A percentile compares a stretch with the other conserved stretches of the same genome.
Evolutionary conservation across 1,140 invertebrate genomes (phyloP).

Genomic region (Drosophila sp.): DNA sequence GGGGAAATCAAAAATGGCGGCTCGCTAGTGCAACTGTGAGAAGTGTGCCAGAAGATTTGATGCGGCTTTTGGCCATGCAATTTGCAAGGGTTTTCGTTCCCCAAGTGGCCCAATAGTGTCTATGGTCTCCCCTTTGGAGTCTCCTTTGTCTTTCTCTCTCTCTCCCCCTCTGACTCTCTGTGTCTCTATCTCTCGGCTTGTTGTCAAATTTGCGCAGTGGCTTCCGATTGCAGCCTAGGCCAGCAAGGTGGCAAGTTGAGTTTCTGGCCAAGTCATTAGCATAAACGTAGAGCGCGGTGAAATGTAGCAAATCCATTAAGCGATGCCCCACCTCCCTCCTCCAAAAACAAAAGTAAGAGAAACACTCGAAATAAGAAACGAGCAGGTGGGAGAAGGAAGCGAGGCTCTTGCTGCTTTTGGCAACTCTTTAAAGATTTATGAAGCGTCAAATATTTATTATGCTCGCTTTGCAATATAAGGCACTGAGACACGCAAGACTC

Average conservation of each 20-base stretch:
- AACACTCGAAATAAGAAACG: constrained; percentile 38
- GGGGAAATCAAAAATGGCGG: constrained; percentile 80
- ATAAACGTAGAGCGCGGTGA: constrained; percentile 70
- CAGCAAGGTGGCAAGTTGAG: background rate
- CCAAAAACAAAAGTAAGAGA: no score
- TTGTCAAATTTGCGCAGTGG: constrained; percentile 74
- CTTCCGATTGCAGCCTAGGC: constrained; percentile 64
- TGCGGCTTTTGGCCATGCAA: constrained; percentile 63
- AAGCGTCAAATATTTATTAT: constrained; percentile 85
- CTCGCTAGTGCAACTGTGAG: constrained; percentile 71
- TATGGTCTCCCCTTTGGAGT: background rate
- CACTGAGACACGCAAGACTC: constrained; percentile 72
- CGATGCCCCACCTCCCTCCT: constrained; percentile 31
- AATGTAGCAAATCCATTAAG: constrained; percentile 79
- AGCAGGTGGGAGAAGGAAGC: constrained; percentile 9
- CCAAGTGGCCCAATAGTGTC: constrained; percentile 60
- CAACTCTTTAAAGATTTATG: constrained; percentile 84
- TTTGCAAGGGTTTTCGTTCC: constrained; percentile 81
- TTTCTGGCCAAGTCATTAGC: constrained; percentile 64
- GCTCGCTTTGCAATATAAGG: constrained; percentile 84
- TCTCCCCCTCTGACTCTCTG: no score
- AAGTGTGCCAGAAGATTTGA: constrained; percentile 71
- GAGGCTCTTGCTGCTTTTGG: constrained; percentile 55
- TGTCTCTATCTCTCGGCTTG: constrained; percentile 2
- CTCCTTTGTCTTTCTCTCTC: background rate